A percentile compares a stretch with the other conserved stretches of the same genome.
Evolutionary conservation across 2,797 vertebrate species (phyloP).

Genomic region (Manis javanica): DNA sequence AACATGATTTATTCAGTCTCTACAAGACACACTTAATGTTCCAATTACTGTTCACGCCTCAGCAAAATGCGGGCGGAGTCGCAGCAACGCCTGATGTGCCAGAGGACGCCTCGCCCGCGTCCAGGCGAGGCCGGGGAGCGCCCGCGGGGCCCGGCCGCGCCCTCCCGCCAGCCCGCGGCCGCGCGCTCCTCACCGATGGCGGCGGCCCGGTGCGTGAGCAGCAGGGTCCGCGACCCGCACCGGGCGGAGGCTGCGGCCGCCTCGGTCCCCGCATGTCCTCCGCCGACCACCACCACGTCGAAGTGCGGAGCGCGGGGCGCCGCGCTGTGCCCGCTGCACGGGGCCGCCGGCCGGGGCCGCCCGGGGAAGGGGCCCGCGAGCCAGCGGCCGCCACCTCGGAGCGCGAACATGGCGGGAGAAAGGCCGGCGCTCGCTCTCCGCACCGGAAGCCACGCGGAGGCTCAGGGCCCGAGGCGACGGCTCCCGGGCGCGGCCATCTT

Average conservation of each 20-base stretch:
- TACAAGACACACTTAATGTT: neutral
- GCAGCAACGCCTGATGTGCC: no score
- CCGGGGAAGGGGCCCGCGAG: neutral
- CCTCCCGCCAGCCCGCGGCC: no score
- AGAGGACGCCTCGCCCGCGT: no score
- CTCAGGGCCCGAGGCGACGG: accelerated
- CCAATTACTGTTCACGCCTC: neutral
- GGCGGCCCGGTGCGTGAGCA: conserved; percentile 93
- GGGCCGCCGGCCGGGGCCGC: neutral
- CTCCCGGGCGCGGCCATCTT: conserved; percentile 61
- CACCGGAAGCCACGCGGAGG: no score
- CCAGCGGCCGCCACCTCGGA: conserved; percentile 42
- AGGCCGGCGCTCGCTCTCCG: neutral
- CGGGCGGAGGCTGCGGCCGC: conserved; percentile 91
- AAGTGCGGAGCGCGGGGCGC: conserved; percentile 74
- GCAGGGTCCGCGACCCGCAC: conserved; percentile 91
- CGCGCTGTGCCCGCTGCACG: neutral
- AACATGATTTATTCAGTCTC: neutral
- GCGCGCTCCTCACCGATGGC: conserved; percentile 90
- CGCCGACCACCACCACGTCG: conserved; percentile 86
- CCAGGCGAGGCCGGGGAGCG: no score
- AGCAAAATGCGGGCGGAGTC: neutral
- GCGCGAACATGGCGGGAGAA: conserved; percentile 58
- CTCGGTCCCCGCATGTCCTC: conserved; percentile 89
- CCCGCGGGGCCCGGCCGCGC: no score